These are phyloP conservation scores for Dicranocentrus wangi DNA, from an alignment of 2,888 invertebrate species.

Conservation along the genomic window DNA sequence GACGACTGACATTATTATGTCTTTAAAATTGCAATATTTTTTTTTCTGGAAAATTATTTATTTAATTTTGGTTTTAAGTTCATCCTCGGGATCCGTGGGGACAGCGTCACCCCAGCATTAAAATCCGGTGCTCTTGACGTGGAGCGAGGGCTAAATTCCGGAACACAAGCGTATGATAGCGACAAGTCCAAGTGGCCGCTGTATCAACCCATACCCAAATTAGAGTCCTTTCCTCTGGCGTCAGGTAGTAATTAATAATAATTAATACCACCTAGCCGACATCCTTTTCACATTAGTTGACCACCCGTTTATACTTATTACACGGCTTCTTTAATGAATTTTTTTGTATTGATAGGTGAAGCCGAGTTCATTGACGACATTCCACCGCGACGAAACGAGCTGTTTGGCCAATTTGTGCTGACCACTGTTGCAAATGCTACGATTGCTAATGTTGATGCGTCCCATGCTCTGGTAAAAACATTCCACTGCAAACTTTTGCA, in stretches of 20 bases:
- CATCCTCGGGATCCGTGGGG: not conserved
- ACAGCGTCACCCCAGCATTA: too few species aligned
- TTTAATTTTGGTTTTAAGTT: constrained; percentile 9
- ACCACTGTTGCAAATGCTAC: constrained; percentile 74
- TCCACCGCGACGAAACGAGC: constrained; percentile 72
- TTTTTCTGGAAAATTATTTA: constrained; percentile 10
- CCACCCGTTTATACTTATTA: not conserved
- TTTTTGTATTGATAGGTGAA: constrained; percentile 79
- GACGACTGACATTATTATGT: too few species aligned
- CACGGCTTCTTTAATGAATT: not conserved
- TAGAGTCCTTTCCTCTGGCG: constrained; percentile 81
- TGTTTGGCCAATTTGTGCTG: constrained; percentile 74
- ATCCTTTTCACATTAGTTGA: too few species aligned
- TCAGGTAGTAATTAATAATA: constrained; percentile 75
- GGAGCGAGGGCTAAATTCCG: constrained; percentile 74
- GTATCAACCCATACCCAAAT: constrained; percentile 83
- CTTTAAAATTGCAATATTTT: constrained; percentile 40
- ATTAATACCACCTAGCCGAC: too few species aligned
- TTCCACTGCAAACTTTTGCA: not conserved
- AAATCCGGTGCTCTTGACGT: constrained; percentile 38
- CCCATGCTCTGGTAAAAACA: constrained; percentile 74
- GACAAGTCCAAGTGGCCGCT: constrained; percentile 83
- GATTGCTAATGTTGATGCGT: constrained; percentile 74
- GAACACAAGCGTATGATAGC: constrained; percentile 82
- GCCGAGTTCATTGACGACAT: constrained; percentile 81